Base-by-base conservation (phyloP, 2,888 invertebrate genomes). In the Scaptomyza flava region DNA sequence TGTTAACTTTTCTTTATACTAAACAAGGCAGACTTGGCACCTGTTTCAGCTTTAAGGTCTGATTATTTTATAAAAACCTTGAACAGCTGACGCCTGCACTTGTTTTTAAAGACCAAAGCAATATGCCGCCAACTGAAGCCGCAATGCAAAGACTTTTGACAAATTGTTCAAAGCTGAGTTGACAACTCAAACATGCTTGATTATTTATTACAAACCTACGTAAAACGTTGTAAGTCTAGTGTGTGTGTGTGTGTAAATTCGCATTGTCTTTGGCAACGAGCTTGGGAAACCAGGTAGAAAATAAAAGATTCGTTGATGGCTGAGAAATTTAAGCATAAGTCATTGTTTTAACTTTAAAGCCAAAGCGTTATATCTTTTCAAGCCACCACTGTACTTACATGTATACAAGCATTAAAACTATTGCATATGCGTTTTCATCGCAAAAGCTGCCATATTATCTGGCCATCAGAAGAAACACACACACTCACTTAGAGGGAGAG, bases 111-210 rank as follows among this genome's bases (percentile, higher is more conserved):
- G 53, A 72, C 61, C 62, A 72, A 72, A 77, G 78, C 48, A 41
- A 57, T 50, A 60, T 53, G 76, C 72, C 76, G 71, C 43, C 53
- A 50, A 56, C 45, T 30, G 41, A 53, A 59, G 56, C 74, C 59
- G 46, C 47, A 36, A 42, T 42, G 47, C 38, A 30, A 41, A 63
- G 78, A 81, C 70, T 73, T 77, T 88, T 84, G 89, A 84, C 89
- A 84, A 84, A 84, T 84, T 84, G 84, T 78, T 87, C 76, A 69
- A 70, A 56, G 68, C 63, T 74, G 77, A 60, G 84, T 71, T 88
- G 89, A 84, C 84, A 84, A 81, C 85, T 81, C 59, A 64, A 78
- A 77, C 74, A 70, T 66, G 34, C 46, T 68, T 79, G 75, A 75
- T 79, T 79, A 70, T 79, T 72, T 87, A 86, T 82, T 73, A 66